Evolutionary conservation across 2,888 invertebrate species (phyloP).

Genomic region (Ferrisia virgata): DNA sequence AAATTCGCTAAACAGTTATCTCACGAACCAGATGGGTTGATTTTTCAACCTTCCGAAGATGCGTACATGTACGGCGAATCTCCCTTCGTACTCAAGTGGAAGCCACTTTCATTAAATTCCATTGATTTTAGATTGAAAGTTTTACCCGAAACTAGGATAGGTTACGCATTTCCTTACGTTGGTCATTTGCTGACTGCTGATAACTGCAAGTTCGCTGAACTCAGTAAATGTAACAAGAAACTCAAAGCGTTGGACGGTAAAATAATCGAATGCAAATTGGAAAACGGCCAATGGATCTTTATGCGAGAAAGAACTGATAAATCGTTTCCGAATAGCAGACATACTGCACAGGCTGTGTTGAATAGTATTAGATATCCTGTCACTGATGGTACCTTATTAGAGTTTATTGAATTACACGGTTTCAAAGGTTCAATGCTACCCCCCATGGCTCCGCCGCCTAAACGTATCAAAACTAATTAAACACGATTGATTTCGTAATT

Average conservation of each 20-base stretch:
- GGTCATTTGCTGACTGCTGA: constrained; percentile 29
- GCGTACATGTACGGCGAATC: constrained; percentile 81
- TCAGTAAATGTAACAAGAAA: constrained; percentile 71
- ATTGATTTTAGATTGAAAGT: constrained; percentile 92
- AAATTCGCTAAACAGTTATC: constrained; percentile 80
- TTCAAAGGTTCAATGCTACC: constrained; percentile 37
- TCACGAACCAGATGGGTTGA: constrained; percentile 96
- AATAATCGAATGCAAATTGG: constrained; percentile 91
- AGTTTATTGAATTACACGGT: constrained; percentile 59
- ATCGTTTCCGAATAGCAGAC: constrained; percentile 85
- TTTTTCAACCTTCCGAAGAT: constrained; percentile 89
- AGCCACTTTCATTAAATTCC: constrained; percentile 88
- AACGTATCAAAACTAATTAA: not conserved
- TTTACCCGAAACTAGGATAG: constrained; percentile 65
- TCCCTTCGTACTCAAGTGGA: constrained; percentile 91
- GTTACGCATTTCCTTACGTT: constrained; percentile 58
- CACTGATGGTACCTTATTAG: constrained; percentile 74
- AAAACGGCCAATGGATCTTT: constrained; percentile 80
- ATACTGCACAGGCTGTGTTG: constrained; percentile 82
- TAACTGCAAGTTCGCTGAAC: constrained; percentile 56
- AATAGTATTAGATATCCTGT: constrained; percentile 80
- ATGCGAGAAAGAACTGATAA: constrained; percentile 97
- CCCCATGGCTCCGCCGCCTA: constrained; percentile 12
- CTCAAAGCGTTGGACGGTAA: constrained; percentile 80
- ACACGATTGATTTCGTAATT: not conserved